A percentile compares a stretch with the other conserved stretches of the same genome.
Evolutionary conservation across 2,888 invertebrate genomes (phyloP).

Genomic region (Chrysina gloriosa): DNA sequence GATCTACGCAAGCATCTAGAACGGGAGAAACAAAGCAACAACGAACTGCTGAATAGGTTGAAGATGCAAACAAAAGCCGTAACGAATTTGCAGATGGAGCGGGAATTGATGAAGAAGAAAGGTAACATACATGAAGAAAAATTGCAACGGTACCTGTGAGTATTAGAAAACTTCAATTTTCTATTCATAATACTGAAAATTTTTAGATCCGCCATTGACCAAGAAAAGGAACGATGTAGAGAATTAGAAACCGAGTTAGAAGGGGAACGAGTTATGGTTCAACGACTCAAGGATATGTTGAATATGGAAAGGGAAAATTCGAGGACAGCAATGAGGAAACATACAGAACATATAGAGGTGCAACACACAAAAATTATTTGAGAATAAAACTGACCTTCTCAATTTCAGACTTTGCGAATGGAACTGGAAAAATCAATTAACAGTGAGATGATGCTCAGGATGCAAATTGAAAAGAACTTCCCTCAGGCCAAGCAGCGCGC

Average conservation of each 20-base stretch:
- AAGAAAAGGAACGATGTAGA: slow-evolving; percentile 48
- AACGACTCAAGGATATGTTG: slow-evolving; percentile 47
- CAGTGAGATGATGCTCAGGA: slow-evolving; percentile 46
- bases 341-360: slow-evolving; percentile 47
- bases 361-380: not conserved
- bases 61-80: slow-evolving; percentile 49
- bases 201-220: slow-evolving; percentile 48
- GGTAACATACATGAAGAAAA: slow-evolving; percentile 50
- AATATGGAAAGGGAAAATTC: slow-evolving; percentile 43
- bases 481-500: not conserved
- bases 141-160: slow-evolving; percentile 48
- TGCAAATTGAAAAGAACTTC: slow-evolving; percentile 44
- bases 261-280: slow-evolving; percentile 46
- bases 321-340: slow-evolving; percentile 40
- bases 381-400: not conserved
- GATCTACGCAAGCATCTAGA: slow-evolving; percentile 50
- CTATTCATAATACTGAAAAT: not conserved
- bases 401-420: slow-evolving; percentile 43
- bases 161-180: not conserved
- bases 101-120: slow-evolving; percentile 51
- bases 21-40: slow-evolving; percentile 50
- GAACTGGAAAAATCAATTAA: slow-evolving; percentile 46
- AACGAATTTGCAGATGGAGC: slow-evolving; percentile 51
- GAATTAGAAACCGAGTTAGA: slow-evolving; percentile 51
- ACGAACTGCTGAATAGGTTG: slow-evolving; percentile 48